Evolutionary conservation across 1,140 invertebrate species (phyloP), one percentile per base, ranked within the genome.

Genomic region (Bradysia coprophila): DNA sequence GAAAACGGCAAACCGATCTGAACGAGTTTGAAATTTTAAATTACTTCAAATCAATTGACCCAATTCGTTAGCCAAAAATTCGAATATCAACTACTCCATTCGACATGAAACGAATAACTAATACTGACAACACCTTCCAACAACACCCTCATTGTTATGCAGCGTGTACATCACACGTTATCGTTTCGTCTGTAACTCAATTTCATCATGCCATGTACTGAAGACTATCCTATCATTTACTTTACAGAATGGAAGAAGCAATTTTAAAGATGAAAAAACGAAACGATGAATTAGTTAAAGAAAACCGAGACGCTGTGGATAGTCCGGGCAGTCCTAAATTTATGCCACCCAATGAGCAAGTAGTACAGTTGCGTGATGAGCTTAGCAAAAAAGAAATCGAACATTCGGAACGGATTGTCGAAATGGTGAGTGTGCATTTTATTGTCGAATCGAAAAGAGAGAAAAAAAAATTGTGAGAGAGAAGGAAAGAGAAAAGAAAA

Each of bases 381-480:
- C 13, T 31, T 5, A 41, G 33, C 3, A 13, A 13, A 21, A 10
- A 20, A 41, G 40, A 41, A 6, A 18, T 15, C 3, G 23, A 56
- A 18, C 57, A 60, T 43, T 51, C 51, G 33, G 57, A 59, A 16
- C 54, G 57, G 34, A 58, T 60, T 46, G 57, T 60, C 19, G 57
- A 60, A 54, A 58, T 59, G 56, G 57, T 60, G 45, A 47, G 45
- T 46, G 6, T n/a, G 10, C 13, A 38, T 5, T 38, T 38, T 18
- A 19, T 20, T 38, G 11, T 16, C 6, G n/a, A 4, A 15, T 34
- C 32, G 4, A 13, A 15, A 15, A 16, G n/a, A 34, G 18, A 34
- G 18, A 34, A 3, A 34, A 34, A 4, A 9, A 9, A 31, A 15
- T 34, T 34, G 18, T 34, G 32, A 16, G 28, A 16, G n/a, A n/a